phyloP scores from a whole-genome alignment of 2,113 vertebrate species.

The pig (Sus scrofa) region DNA sequence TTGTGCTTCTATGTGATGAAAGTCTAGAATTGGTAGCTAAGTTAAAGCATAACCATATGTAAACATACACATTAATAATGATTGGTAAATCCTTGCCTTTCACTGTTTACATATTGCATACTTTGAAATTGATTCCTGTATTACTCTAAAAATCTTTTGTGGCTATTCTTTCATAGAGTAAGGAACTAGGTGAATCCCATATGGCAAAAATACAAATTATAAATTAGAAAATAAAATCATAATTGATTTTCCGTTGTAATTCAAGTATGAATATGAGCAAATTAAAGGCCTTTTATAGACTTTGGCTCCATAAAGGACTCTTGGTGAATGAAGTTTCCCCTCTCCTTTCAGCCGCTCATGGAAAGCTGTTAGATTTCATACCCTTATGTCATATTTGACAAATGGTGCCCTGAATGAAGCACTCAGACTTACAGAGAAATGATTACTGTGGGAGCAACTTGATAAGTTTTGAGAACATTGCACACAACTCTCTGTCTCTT shows the following conservation, averaged over 20 bases:
- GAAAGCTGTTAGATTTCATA: constrained; percentile 73
- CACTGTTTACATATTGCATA: background rate
- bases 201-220: background rate
- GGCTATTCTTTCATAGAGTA: background rate
- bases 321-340: background rate
- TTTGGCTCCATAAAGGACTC: background rate
- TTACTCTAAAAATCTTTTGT: constrained; percentile 8
- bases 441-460: constrained; percentile 71
- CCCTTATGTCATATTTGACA: constrained; percentile 77
- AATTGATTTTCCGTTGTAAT: constrained; percentile 31
- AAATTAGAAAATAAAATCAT: constrained; percentile 67
- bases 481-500: constrained; percentile 61
- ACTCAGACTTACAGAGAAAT: constrained; percentile 72
- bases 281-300: constrained; percentile 45
- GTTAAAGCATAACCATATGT: background rate
- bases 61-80: background rate
- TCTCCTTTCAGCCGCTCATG: constrained; percentile 57
- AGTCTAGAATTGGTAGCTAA: background rate
- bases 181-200: background rate
- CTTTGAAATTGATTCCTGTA: background rate
- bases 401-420: constrained; percentile 71
- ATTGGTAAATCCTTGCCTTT: background rate
- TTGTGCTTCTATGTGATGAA: background rate
- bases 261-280: background rate
- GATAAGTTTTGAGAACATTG: constrained; percentile 79